Conservation (phyloP, 2,888 invertebrate species). For the Eretmocerus hayati region DNA sequence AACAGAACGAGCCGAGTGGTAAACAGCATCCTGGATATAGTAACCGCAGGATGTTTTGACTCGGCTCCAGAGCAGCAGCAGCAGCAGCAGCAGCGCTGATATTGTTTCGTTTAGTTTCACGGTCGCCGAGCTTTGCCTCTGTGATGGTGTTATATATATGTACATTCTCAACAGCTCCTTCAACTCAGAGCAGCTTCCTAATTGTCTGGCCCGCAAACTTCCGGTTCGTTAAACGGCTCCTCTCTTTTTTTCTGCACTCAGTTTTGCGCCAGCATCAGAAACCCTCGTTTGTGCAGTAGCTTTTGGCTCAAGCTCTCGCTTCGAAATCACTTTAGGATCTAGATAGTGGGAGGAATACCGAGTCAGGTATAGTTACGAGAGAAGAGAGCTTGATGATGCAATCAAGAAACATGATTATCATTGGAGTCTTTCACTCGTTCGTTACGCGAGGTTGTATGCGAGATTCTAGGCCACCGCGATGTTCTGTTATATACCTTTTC, state of each 20-base stretch:
- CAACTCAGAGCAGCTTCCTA: slow-evolving; percentile 13
- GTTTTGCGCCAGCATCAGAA: too few relatives aligned
- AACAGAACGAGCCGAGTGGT: slow-evolving; percentile 10
- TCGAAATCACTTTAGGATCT: too few relatives aligned
- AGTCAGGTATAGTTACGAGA: neutral
- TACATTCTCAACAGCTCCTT: neutral
- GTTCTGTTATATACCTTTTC: too few relatives aligned
- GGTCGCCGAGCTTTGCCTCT: slow-evolving; percentile 1
- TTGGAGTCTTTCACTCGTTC: slow-evolving; percentile 18
- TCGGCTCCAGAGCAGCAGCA: too few relatives aligned
- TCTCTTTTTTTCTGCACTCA: slow-evolving; percentile 12
- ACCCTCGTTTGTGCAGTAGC: too few relatives aligned
- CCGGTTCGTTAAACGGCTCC: slow-evolving; percentile 21
- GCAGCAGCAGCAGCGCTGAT: slow-evolving; percentile 6
- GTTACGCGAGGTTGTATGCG: too few relatives aligned
- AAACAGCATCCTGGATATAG: neutral
- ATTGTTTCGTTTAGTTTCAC: slow-evolving; percentile 19
- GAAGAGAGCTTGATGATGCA: slow-evolving; percentile 18
- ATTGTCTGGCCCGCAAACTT: slow-evolving; percentile 17
- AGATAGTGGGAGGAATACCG: neutral
- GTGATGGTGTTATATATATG: neutral
- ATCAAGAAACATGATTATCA: slow-evolving; percentile 20
- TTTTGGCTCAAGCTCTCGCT: too few relatives aligned
- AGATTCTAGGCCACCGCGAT: too few relatives aligned
- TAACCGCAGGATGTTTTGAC: slow-evolving; percentile 23